phyloP scores from a whole-genome alignment of 1,140 invertebrate species.

The Brachionus manjavacas region DNA sequence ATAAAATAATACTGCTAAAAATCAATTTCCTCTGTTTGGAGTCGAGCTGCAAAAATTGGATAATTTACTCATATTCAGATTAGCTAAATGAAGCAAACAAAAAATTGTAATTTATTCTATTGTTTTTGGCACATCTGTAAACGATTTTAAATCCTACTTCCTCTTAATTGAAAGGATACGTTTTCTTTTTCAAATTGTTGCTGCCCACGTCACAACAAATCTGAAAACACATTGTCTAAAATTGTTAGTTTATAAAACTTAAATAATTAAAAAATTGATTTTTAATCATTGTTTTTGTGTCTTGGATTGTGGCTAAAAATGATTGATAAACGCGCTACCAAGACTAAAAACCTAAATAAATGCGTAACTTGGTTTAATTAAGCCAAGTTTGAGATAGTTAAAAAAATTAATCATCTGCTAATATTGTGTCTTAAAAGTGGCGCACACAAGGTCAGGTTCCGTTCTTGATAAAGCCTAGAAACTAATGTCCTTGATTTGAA shows the following conservation, averaged over 20 bases:
- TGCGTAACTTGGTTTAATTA: background rate
- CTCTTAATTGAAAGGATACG: background rate
- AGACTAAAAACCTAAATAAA: background rate
- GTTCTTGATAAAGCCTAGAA: background rate
- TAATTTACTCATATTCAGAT: constrained; percentile 22
- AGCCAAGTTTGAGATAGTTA: background rate
- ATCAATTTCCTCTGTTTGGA: background rate
- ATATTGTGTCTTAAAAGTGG: background rate
- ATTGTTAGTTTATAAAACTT: background rate
- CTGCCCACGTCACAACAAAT: background rate
- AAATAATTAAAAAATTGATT: background rate
- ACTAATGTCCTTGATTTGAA: background rate
- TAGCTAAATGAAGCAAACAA: constrained; percentile 19
- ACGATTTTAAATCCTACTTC: background rate
- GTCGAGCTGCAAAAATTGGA: background rate
- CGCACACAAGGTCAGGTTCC: background rate
- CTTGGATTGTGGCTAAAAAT: background rate
- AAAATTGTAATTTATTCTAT: constrained; percentile 5
- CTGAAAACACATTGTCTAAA: background rate
- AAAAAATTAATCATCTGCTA: background rate
- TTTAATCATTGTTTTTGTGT: constrained; percentile 30
- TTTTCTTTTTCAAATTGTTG: background rate
- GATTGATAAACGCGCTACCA: background rate
- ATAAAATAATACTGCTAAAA: background rate
- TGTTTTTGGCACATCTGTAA: constrained; percentile 26